A percentile compares a stretch with the other conserved stretches of the same genome.
Conservation (phyloP, 2,797 vertebrate genomes). For the Perodicticus potto region DNA sequence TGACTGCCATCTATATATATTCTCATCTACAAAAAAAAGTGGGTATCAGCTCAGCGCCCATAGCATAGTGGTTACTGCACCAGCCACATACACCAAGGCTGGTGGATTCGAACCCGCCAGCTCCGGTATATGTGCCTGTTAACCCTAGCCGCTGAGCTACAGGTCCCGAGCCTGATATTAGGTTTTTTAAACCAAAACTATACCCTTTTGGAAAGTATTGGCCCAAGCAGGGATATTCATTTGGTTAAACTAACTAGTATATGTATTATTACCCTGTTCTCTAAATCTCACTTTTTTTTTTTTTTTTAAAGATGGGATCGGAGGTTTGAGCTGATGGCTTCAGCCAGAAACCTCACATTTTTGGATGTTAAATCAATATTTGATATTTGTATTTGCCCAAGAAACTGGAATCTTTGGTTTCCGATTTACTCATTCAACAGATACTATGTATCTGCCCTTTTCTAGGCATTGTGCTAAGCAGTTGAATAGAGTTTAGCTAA, state of each 20-base stretch:
- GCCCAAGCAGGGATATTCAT: not conserved
- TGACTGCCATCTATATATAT: conserved; percentile 16
- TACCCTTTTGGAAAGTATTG: conserved; percentile 33
- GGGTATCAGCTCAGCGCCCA: too few relatives aligned
- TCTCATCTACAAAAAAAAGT: conserved; percentile 34
- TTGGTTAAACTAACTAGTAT: not conserved
- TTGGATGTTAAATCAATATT: conserved; percentile 25
- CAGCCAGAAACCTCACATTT: not conserved
- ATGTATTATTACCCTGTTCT: not conserved
- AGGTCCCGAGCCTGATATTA: too few relatives aligned
- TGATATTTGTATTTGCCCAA: conserved; percentile 23
- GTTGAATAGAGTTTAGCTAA: conserved; percentile 14
- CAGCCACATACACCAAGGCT: too few relatives aligned
- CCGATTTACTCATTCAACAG: conserved; percentile 22
- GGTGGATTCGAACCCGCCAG: too few relatives aligned
- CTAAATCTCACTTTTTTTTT: not conserved
- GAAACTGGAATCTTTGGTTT: conserved; percentile 9
- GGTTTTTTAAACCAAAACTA: not conserved
- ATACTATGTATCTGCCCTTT: not conserved
- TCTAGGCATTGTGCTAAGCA: not conserved
- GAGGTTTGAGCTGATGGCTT: too few relatives aligned
- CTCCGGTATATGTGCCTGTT: too few relatives aligned
- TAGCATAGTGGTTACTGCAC: too few relatives aligned
- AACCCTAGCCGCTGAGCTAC: too few relatives aligned
- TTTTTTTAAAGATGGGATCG: too few relatives aligned